phyloP scores from a whole-genome alignment of 1,140 invertebrate species.

The Octopus sinensis region DNA sequence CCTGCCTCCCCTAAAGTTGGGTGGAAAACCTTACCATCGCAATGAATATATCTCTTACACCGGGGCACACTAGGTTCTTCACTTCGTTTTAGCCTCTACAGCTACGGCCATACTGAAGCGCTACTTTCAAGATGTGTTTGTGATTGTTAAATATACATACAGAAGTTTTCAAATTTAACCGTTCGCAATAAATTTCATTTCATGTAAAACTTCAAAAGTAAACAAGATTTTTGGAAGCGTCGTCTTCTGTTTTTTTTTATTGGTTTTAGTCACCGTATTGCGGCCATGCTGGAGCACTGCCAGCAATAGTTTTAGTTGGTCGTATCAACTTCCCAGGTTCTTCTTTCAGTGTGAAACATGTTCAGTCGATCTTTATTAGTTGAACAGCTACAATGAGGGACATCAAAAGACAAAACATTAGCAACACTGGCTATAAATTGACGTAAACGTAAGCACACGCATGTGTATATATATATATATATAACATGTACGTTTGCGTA shows the following conservation, averaged over 20 bases:
- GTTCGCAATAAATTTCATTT: background rate
- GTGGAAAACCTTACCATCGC: background rate
- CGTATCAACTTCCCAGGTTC: no score
- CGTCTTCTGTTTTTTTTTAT: no score
- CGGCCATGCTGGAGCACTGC: no score
- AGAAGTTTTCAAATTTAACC: background rate
- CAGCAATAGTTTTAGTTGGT: no score
- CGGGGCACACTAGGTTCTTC: background rate
- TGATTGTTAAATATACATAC: background rate
- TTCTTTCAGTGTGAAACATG: background rate
- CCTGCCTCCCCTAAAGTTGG: slow-evolving; percentile 40
- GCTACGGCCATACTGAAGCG: background rate
- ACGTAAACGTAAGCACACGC: background rate
- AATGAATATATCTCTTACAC: background rate
- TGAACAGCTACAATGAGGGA: background rate
- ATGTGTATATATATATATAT: background rate
- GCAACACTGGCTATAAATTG: background rate
- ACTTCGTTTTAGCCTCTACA: background rate
- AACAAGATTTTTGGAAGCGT: no score
- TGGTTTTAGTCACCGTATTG: no score
- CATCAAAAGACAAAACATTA: background rate
- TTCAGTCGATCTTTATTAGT: background rate
- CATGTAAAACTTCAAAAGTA: background rate
- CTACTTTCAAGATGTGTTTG: no score
- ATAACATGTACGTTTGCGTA: background rate